A percentile compares a stretch with the other conserved stretches of the same genome.
Evolutionary conservation across 2,797 vertebrate species (phyloP).

Genomic region (Neosilurus hyrtlii): DNA sequence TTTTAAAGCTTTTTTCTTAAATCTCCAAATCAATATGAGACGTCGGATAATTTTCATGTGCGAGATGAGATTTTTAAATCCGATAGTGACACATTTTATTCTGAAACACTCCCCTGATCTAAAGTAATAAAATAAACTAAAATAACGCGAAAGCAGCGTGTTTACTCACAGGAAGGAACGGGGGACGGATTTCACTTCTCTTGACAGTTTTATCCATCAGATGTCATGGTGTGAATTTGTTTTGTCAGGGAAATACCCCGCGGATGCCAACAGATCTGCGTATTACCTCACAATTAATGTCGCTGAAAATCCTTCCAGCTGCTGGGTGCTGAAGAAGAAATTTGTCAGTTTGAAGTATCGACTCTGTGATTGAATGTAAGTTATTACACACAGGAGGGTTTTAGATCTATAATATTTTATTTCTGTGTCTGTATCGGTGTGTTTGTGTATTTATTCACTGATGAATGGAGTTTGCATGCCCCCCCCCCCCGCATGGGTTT

Average conservation of each 20-base stretch:
- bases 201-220: slow-evolving; percentile 68
- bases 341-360: slow-evolving; percentile 56
- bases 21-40: slow-evolving; percentile 51
- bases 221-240: slow-evolving; percentile 69
- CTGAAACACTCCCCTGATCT: slow-evolving; percentile 38
- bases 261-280: slow-evolving; percentile 69
- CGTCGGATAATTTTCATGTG: slow-evolving; percentile 66
- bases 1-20: not conserved
- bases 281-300: slow-evolving; percentile 76
- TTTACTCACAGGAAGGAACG: slow-evolving; percentile 34
- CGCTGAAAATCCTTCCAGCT: slow-evolving; percentile 67
- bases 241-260: slow-evolving; percentile 71
- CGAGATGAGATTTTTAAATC: slow-evolving; percentile 65
- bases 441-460: too few species aligned
- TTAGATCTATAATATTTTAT: not conserved
- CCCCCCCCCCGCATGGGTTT: too few species aligned
- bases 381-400: not conserved
- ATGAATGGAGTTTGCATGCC: too few species aligned
- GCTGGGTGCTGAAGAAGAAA: slow-evolving; percentile 61
- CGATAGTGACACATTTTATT: slow-evolving; percentile 67
- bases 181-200: slow-evolving; percentile 57
- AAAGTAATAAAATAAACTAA: not conserved
- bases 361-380: slow-evolving; percentile 21
- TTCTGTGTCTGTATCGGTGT: not conserved
- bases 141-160: slow-evolving; percentile 31